Evolutionary conservation across 2,888 invertebrate species (phyloP), one percentile per base, ranked within the genome.

Genomic region (Nomada ruficornis): DNA sequence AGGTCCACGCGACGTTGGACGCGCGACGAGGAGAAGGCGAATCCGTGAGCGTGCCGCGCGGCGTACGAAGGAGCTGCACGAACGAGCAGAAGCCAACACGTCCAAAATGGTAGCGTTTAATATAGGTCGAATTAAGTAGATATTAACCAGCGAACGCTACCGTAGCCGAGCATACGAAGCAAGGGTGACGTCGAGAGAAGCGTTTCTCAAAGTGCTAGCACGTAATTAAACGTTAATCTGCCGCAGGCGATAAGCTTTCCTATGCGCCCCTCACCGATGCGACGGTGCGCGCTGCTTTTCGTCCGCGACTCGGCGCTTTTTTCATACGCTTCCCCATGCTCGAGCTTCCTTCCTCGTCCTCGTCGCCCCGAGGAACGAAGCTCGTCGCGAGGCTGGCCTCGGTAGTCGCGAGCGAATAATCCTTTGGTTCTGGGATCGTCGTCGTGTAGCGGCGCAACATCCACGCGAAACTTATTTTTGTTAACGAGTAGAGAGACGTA

Each of bases 141-240:
- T 81, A 73, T 81, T 84, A 86, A 86, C 65, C 77, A 77, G 80
- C 76, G 81, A 88, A 82, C 86, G 82, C 85, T 86, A 88, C 82
- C 82, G 77, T 85, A 87, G 44, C 82, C 79, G 82, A 83, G 81
- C 83, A 88, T 82, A 82, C 83, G 85, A 84, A 86, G 64, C 23
- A 60, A 74, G 67, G 77, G 85, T 83, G 82, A 88, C 84, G 80
- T 86, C 80, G 86, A 81, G 77, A 80, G 57, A 72, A 77, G 42
- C 63, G 88, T 89, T 91, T 88, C 89, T 90, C 92, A 93, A 93
- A 92, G 93, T 93, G 92, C 87, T 92, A 92, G 93, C 87, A 85
- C 75, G 88, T 92, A 92, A 92, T 92, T 47, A 15, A 64, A 54
- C 63, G 64, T 64, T 59, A 64, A 82, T 77, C 57, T 68, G 47